Conservation (phyloP, 1,140 invertebrate genomes). For the Polyergus mexicanus region DNA sequence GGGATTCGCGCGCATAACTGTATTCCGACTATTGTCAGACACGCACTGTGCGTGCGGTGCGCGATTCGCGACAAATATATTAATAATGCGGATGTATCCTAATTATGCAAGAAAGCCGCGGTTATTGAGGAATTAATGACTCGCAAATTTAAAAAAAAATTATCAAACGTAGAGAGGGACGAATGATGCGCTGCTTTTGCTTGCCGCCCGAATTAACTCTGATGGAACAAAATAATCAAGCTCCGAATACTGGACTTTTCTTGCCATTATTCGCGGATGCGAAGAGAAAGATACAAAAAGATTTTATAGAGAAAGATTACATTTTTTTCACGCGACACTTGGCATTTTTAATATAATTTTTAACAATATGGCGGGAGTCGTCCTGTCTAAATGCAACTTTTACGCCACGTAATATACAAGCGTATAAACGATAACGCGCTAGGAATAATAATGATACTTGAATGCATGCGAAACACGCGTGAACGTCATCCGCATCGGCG, state of each 20-base stretch:
- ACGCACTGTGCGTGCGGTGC: neutral
- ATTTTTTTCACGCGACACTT: too few species aligned
- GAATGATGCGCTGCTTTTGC: too few species aligned
- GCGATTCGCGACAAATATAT: constrained; percentile 11
- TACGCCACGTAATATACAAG: too few species aligned
- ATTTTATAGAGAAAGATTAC: too few species aligned
- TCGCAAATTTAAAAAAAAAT: neutral
- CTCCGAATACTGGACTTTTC: too few species aligned
- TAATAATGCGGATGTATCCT: neutral
- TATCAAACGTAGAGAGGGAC: too few species aligned
- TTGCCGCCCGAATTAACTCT: too few species aligned
- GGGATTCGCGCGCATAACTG: constrained; percentile 26
- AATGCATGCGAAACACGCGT: neutral
- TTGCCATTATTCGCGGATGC: too few species aligned
- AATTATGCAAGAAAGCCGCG: neutral
- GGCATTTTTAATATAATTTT: too few species aligned
- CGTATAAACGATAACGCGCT: neutral
- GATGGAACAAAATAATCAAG: too few species aligned
- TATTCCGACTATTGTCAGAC: neutral
- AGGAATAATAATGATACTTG: neutral
- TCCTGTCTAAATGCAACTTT: neutral
- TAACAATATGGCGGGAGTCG: neutral
- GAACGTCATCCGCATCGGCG: neutral
- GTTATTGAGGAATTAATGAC: neutral
- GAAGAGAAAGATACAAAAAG: too few species aligned